Base-by-base conservation (phyloP, 2,888 invertebrate species). In the Daptonema setosum region DNA sequence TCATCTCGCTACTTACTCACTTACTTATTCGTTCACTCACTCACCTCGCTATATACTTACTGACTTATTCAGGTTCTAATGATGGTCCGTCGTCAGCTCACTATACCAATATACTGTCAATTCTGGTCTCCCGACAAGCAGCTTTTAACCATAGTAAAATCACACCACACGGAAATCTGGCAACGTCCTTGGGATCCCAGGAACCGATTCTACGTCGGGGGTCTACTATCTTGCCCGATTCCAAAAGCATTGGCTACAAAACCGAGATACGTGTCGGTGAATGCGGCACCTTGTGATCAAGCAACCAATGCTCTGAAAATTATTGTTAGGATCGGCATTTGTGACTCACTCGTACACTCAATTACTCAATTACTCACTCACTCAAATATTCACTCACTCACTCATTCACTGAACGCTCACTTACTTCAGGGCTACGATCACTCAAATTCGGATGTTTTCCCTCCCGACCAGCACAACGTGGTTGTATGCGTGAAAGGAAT, bases 401-500 rank as follows among this genome's bases (percentile, higher is more conserved):
- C n/a, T n/a, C n/a, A n/a, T n/a, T n/a, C n/a, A n/a, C n/a, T n/a
- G n/a, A n/a, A n/a, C n/a, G n/a, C n/a, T n/a, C n/a, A n/a, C n/a
- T n/a, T n/a, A n/a, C n/a, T n/a, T n/a, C n/a, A n/a, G n/a, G 35
- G 35, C 35, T 8, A 8, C 8, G 26, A 3, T 5, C 17, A 22
- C 8, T 2, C 43, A 25, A 51, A 43, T 29, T 2, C 47, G 47
- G 28, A 8, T 5, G 35, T 30, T n/a, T 2, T 17, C 20, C 14
- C 29, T n/a, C 11, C 20, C 35, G 26, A 79, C 65, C 56, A 68
- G 68, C 61, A 68, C 74, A 62, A 73, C 45, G 80, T 82, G 62
- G 80, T 80, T 17, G 73, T 83, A 50, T 83, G 83, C 66, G 80
- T 83, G 1, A 83, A 83, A 71, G 90, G 91, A 0, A 75, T 93